Evolutionary conservation across 2,797 vertebrate species (phyloP).

Genomic region (Epinephelus coioides): DNA sequence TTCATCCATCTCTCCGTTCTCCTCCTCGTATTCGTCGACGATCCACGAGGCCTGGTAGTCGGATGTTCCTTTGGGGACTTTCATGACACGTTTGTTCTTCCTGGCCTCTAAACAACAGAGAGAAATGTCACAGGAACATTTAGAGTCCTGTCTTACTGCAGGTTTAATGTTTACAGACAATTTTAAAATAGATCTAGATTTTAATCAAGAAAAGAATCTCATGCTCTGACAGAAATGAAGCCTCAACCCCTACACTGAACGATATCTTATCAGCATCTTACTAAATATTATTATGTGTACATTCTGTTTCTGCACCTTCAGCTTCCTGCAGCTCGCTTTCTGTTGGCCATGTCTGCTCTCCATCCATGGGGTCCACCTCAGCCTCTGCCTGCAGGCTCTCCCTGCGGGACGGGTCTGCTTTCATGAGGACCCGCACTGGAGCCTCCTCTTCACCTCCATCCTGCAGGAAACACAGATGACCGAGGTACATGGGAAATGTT

Average conservation of each 20-base stretch:
- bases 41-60: slow-evolving; percentile 98
- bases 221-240: too few species aligned
- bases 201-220: not conserved
- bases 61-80: slow-evolving; percentile 96
- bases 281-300: not conserved
- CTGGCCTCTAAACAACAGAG: slow-evolving; percentile 82
- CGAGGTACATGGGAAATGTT: not conserved
- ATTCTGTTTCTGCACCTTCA: slow-evolving; percentile 84
- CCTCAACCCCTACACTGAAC: not conserved
- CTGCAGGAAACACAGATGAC: slow-evolving; percentile 71
- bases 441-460: slow-evolving; percentile 82
- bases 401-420: slow-evolving; percentile 87
- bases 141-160: not conserved
- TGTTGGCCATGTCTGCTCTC: slow-evolving; percentile 98
- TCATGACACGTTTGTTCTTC: slow-evolving; percentile 87
- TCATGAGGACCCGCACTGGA: slow-evolving; percentile 91
- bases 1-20: slow-evolving; percentile 70
- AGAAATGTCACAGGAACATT: slow-evolving; percentile 7
- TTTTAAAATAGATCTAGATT: not conserved
- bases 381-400: slow-evolving; percentile 92
- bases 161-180: not conserved
- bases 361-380: slow-evolving; percentile 96
- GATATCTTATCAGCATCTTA: not conserved
- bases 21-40: slow-evolving; percentile 82
- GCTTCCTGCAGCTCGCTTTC: slow-evolving; percentile 94